phyloP scores from a whole-genome alignment of 2,888 invertebrate species.

The Stenchaetothrips biformis region DNA sequence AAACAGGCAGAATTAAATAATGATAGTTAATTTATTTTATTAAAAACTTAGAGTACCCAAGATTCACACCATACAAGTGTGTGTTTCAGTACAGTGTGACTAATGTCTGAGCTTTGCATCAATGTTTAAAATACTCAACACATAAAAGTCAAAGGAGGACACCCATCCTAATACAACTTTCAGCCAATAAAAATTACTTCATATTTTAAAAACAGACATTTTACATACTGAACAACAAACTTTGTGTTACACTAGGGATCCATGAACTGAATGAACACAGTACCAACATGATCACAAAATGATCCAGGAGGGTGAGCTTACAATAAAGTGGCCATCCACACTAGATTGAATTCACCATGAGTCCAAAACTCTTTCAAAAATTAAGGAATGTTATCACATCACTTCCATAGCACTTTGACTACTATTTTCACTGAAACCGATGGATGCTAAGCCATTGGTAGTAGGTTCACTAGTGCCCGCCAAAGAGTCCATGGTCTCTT shows the following conservation, averaged over 20 bases:
- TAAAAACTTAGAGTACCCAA: neutral
- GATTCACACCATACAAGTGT: neutral
- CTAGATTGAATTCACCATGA: no score
- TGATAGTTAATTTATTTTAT: neutral
- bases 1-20: neutral
- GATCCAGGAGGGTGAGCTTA: no score
- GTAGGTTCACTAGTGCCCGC: constrained; percentile 13
- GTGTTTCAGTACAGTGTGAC: neutral
- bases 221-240: constrained; percentile 13
- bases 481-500: constrained; percentile 6
- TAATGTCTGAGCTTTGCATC: neutral
- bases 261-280: no score
- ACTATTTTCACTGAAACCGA: constrained; percentile 37
- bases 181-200: neutral
- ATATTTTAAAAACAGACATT: neutral
- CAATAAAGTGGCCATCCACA: no score
- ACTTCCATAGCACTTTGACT: constrained; percentile 40
- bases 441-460: constrained; percentile 32
- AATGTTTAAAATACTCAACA: no score
- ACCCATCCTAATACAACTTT: no score
- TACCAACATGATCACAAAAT: no score
- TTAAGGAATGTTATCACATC: constrained; percentile 32
- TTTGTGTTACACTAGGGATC: neutral
- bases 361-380: no score
- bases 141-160: no score